phyloP scores from a whole-genome alignment of 1,140 invertebrate genomes.

The Drosophila novamexicana region DNA sequence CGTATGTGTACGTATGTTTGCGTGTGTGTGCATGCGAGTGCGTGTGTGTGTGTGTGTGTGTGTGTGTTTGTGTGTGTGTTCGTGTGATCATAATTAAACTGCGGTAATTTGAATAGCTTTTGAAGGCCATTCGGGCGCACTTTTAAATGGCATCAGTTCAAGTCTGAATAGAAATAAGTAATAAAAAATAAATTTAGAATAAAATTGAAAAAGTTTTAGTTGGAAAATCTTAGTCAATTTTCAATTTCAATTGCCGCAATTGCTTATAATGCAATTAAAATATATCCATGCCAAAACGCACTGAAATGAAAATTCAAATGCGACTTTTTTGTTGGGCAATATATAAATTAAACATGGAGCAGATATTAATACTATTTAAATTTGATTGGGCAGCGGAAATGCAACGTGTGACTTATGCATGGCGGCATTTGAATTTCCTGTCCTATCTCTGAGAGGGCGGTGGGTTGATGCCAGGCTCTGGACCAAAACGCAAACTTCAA shows the following conservation, averaged over 20 bases:
- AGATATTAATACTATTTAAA: neutral
- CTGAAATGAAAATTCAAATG: neutral
- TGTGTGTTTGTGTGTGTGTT: constrained; percentile 2
- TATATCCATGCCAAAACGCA: neutral
- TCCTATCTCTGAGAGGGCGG: neutral
- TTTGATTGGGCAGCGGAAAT: constrained; percentile 18
- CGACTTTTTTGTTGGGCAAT: too few relatives aligned
- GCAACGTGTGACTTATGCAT: constrained; percentile 10
- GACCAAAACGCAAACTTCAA: neutral
- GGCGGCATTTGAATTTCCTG: constrained; percentile 8
- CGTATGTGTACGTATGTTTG: neutral
- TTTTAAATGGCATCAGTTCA: too few relatives aligned
- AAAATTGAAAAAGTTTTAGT: too few relatives aligned
- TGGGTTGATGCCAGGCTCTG: neutral
- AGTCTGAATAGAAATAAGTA: neutral
- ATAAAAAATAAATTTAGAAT: too few relatives aligned
- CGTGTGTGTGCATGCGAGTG: neutral
- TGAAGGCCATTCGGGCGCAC: neutral
- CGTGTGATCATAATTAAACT: constrained; percentile 39
- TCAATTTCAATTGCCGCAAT: neutral
- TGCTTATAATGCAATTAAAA: constrained; percentile 20
- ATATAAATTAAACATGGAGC: too few relatives aligned
- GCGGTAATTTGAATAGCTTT: constrained; percentile 12
- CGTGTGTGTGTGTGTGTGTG: neutral
- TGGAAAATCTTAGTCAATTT: neutral